Evolutionary conservation across 1,140 invertebrate genomes (phyloP).

Genomic region (Leptinotarsa lineolata): DNA sequence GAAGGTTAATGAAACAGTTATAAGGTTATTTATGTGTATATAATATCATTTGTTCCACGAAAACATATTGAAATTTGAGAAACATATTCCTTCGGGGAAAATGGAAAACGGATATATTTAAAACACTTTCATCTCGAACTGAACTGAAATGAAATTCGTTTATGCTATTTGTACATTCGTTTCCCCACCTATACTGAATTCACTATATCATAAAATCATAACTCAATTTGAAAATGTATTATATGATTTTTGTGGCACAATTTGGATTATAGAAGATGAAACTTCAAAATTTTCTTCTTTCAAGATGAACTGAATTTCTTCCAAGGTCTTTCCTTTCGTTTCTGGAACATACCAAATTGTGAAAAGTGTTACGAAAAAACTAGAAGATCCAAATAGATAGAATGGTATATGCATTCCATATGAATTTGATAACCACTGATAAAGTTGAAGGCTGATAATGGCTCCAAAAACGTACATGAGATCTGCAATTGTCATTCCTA

Average conservation of each 20-base stretch:
- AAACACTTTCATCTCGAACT: not conserved
- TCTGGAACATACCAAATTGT: constrained; percentile 71
- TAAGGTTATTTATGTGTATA: no score
- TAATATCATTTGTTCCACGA: no score
- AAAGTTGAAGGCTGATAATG: constrained; percentile 71
- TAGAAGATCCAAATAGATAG: constrained; percentile 68
- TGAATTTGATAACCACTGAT: constrained; percentile 61
- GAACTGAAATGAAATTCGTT: no score
- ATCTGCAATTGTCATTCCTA: constrained; percentile 50
- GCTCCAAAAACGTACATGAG: constrained; percentile 54
- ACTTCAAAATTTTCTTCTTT: constrained; percentile 26
- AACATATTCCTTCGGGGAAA: no score
- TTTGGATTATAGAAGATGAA: not conserved
- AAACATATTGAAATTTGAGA: no score
- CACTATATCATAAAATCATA: not conserved
- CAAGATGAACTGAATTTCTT: constrained; percentile 67
- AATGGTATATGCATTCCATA: constrained; percentile 62
- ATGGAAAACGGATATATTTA: not conserved
- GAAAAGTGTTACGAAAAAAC: constrained; percentile 64
- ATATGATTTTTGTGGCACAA: not conserved
- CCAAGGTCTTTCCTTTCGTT: constrained; percentile 76
- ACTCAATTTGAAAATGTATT: not conserved
- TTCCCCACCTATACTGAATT: not conserved
- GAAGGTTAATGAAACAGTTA: no score
- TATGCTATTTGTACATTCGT: not conserved